These are phyloP conservation scores for Lapara coniferarum DNA, from an alignment of 2,888 invertebrate species.

Conservation along the genomic window DNA sequence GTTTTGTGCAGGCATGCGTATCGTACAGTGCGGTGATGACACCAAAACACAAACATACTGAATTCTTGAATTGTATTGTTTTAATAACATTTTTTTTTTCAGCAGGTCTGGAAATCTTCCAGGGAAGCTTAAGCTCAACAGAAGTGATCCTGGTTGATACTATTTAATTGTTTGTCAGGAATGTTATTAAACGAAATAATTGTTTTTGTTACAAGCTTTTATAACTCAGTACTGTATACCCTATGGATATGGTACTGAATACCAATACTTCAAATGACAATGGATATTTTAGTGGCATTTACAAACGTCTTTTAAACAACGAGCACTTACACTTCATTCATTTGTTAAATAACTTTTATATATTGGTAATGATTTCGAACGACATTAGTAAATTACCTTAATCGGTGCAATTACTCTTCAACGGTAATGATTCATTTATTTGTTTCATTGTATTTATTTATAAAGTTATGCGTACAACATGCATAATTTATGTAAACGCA, in stretches of 20 bases:
- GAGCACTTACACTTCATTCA: neutral
- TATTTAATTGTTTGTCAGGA: no score
- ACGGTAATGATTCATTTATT: slow-evolving; percentile 3
- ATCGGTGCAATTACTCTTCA: slow-evolving; percentile 4
- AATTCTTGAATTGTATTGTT: neutral
- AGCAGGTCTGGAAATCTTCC: no score
- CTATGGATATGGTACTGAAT: no score
- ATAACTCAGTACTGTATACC: no score
- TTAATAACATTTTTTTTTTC: neutral
- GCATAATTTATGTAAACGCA: slow-evolving; percentile 6
- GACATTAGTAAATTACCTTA: neutral
- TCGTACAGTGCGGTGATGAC: neutral
- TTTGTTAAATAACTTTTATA: neutral
- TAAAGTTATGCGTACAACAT: slow-evolving; percentile 9
- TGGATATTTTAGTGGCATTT: no score
- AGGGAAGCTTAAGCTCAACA: no score
- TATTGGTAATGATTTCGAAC: neutral
- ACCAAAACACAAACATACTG: neutral
- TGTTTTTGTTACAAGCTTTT: no score
- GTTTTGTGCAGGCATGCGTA: slow-evolving; percentile 3
- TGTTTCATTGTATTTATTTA: neutral
- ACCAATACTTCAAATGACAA: no score
- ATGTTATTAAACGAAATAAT: no score
- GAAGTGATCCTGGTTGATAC: no score
- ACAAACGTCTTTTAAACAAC: neutral